Conservation (phyloP, 2,797 vertebrate species). For the Microhierax caerulescens region DNA sequence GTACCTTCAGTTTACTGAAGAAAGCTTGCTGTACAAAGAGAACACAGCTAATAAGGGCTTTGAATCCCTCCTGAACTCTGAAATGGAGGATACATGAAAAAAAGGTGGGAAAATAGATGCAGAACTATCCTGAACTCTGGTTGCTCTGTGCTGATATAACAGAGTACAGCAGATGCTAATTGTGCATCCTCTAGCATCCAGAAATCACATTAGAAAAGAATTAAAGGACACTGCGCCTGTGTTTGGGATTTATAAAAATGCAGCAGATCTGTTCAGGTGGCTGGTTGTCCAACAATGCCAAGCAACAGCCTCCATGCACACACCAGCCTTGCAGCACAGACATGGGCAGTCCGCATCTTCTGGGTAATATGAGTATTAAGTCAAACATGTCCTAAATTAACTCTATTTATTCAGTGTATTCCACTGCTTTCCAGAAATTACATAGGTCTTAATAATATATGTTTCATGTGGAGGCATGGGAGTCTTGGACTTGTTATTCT, state of each 20-base stretch:
- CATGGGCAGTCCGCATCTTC: fast-evolving
- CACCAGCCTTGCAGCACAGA: not conserved
- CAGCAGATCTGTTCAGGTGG: not conserved
- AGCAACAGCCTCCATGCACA: not conserved
- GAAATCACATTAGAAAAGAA: constrained; percentile 29
- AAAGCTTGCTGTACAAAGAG: not conserved
- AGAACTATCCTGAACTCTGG: not conserved
- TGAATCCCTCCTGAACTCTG: not conserved
- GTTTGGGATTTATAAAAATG: not conserved
- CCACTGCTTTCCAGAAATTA: not conserved
- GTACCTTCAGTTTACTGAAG: not conserved
- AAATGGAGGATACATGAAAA: not conserved
- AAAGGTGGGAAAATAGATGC: not conserved
- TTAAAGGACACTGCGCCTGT: not conserved
- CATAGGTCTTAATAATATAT: not conserved
- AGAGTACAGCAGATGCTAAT: not conserved
- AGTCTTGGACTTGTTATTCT: not conserved
- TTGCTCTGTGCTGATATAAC: not conserved
- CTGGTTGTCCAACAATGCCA: not conserved
- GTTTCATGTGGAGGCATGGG: not conserved
- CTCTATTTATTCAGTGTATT: not conserved
- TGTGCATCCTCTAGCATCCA: not conserved
- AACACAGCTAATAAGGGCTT: not conserved
- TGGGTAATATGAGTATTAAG: not conserved
- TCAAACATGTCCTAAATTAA: not conserved